Conservation (phyloP, 2,113 vertebrate genomes). For the Thomomys bottae region DNA sequence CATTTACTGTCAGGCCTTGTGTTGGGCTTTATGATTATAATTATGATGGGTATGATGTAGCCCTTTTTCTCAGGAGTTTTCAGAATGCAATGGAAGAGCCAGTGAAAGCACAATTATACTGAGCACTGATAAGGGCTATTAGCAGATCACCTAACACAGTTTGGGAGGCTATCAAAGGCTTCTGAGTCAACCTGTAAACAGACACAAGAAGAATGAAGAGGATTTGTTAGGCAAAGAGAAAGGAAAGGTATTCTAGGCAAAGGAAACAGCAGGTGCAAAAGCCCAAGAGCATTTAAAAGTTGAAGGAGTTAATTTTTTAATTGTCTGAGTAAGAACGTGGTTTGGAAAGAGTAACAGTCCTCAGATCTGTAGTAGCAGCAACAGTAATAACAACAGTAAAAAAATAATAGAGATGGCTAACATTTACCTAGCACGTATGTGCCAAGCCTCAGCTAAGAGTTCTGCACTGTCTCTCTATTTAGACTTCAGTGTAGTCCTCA, state of each 20-base stretch:
- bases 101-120: neutral
- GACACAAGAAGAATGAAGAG: neutral
- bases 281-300: conserved; percentile 9
- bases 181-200: neutral
- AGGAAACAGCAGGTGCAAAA: neutral
- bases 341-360: neutral
- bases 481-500: neutral
- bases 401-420: neutral
- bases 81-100: neutral
- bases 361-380: neutral
- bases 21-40: neutral
- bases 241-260: conserved; percentile 4
- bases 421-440: neutral
- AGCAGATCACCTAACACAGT: neutral
- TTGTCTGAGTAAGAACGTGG: neutral
- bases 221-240: neutral
- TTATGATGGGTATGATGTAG: neutral
- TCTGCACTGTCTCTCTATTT: neutral
- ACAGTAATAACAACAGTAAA: too few species aligned
- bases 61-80: neutral
- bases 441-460: neutral
- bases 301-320: conserved; percentile 4
- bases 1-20: neutral
- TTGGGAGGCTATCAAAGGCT: neutral
- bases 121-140: neutral